Base-by-base conservation (phyloP, 1,140 invertebrate genomes). In the Brachionus angularis region DNA sequence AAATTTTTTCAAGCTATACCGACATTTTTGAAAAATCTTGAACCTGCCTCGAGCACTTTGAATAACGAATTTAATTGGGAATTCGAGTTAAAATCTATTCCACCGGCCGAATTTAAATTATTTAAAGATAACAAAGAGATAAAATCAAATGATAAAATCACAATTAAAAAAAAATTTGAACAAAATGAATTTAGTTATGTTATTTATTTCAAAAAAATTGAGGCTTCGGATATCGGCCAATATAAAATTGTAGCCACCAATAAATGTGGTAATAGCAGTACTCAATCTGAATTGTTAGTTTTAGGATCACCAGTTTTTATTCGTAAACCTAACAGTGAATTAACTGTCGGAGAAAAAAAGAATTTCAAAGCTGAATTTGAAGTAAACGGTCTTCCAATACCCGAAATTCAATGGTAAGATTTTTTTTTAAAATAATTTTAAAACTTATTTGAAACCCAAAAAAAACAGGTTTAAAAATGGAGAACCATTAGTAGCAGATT, bases 211-310 rank as follows among this genome's bases (percentile, higher is more conserved):
- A 58, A 58, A 42, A 58, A 58, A 58, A 33, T 58, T 0, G 53
- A 58, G 10, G 53, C 53, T 7, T 18, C 23, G 12, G 93, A 97
- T 84, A 88, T 89, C 75, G 93, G 90, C 73, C 96, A 93, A 93
- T 97, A 96, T 79, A 93, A 97, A 81, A 95, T 92, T 79, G 94
- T 91, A 34, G 93, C 93, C 75, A 91, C 92, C 83, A 97, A 96
- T 82, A 86, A 91, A 75, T 92, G 93, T 77, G 94, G 94, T 76
- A 93, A 91, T 75, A 93, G 92, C 72, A 89, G 91, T 58, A 96
- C 93, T 75, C 85, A 93, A 79, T 93, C 92, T 62, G 86, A 93
- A 79, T 86, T 98, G 0, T 75, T 73, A 25, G 81, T 82, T 33
- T 47, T 29, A 21, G 47, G 62, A 14, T 21, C 29, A 2, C 62